Evolutionary conservation across 2,113 vertebrate species (phyloP), one percentile per base, ranked within the genome.

Genomic region (Forbesichthys papilliferus): DNA sequence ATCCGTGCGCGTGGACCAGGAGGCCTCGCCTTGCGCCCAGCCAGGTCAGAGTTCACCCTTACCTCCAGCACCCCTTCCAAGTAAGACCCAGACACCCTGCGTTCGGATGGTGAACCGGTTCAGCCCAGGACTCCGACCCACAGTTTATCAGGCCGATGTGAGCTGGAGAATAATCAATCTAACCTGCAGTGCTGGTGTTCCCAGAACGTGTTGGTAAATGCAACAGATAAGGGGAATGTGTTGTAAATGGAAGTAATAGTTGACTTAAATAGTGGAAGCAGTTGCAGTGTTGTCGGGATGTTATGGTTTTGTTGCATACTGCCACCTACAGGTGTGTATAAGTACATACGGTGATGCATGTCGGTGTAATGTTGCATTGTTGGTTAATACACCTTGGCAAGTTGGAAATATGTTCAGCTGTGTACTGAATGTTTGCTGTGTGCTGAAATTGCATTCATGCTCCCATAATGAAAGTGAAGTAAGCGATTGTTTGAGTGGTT

Each of bases 1-100:
- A 42, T 42, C 12, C 0, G 18, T 42, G 59, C 7, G 34, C 48
- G 20, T 57, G 53, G 53, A 47, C 51, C 61, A 48, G 59, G 20
- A 6, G 51, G 64, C 59, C 33, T 14, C 20, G 60, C 64, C 5
- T 8, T 42, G 5, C 36, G 4, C 36, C 0, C 36, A 42, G 7
- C 36, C 36, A 42, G 36, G n/a, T n/a, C 14, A 72, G 61, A 33
- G 33, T 33, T n/a, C 66, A 69, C 13, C 66, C 61, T 2, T 66
- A 73, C 61, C 12, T 11, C 6, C 58, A 12, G 5, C 48, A 14
- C 0, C 46, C 5, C 48, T 46, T 7, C n/a, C 9, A 11, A 14
- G 18, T 1, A 58, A 9, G 4, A 51, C 64, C 63, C 63, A 54
- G 69, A 10, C 48, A 20, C 48, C 36, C 54, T 9, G 12, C 5